Evolutionary conservation across 2,113 vertebrate species (phyloP), one percentile per base, ranked within the genome.

Genomic region (Hemiscyllium ocellatum): DNA sequence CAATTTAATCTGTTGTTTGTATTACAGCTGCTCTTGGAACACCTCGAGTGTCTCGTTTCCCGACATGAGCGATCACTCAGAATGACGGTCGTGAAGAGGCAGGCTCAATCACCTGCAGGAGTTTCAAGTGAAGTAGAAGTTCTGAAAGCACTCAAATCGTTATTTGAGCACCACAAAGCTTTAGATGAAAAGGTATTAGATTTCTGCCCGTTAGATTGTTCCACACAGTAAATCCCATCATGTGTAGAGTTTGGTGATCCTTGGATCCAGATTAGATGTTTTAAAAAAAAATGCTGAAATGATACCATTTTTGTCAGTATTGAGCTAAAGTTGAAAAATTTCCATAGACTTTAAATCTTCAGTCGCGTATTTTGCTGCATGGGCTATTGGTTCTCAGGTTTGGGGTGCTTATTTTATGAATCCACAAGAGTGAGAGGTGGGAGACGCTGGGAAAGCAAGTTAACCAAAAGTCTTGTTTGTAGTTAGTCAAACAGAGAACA

Each of bases 101-200:
- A 99, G 96, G 98, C 99, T 0, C 99, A 99, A 97, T 99, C 98
- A 95, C 99, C 99, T 0, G 99, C 99, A 0, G 99, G 99, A 0
- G 99, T 99, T 96, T 99, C 99, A 94, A 99, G 99, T 37, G 99
- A 99, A 97, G 99, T 99, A 96, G 99, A 99, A 96, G 99, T 99
- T 96, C 98, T 99, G 89, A 99, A 99, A 97, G 99, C 99, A 6
- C 98, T 99, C 0, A 99, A 99, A 97, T 99, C 99, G n/a, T 97
- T 99, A 68, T 99, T 99, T 83, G 99, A 99, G 96, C 99, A 99
- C 97, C 99, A 99, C 97, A 99, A 99, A 97, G 99, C 99, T 96
- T 98, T 99, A 96, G 99, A 99, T 37, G 99, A 99, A 97, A 99
- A 99, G 99, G 99, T 99, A 97, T 95, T 13, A 0, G 95, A 95